Percentiles rank a stretch among this genome's conserved stretches.
phyloP scores from a whole-genome alignment of 2,113 vertebrate species.

The Pagrus major region DNA sequence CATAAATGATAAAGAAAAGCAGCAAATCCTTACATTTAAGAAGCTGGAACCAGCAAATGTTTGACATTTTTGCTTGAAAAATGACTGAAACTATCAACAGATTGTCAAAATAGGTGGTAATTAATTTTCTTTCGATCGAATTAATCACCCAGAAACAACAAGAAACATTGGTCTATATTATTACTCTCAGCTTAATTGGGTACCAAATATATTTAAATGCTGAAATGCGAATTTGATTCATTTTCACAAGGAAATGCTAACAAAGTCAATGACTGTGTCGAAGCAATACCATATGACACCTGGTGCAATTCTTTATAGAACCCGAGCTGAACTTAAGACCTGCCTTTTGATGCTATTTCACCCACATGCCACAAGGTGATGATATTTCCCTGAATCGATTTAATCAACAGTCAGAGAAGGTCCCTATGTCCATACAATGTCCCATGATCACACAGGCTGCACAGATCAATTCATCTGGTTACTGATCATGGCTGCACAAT shows the following conservation, averaged over 20 bases:
- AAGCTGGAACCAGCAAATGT: too few species aligned
- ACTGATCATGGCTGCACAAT: too few species aligned
- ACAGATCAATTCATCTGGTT: not conserved
- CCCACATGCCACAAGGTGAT: constrained; percentile 75
- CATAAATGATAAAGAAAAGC: too few species aligned
- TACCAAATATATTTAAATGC: not conserved
- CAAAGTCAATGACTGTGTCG: not conserved
- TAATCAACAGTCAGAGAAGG: constrained; percentile 4
- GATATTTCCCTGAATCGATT: constrained; percentile 72
- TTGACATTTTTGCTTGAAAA: too few species aligned
- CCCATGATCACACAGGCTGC: not conserved
- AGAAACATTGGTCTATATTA: not conserved
- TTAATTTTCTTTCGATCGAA: too few species aligned
- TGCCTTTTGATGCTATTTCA: constrained; percentile 57
- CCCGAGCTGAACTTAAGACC: not conserved
- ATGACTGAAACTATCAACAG: too few species aligned
- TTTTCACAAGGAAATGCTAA: not conserved
- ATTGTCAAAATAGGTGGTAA: too few species aligned
- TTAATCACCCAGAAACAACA: too few species aligned
- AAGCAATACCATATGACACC: not conserved
- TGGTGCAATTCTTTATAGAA: not conserved
- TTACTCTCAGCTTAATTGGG: not conserved
- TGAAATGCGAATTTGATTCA: not conserved
- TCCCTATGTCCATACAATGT: constrained; percentile 4
- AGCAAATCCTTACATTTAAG: too few species aligned